Conservation (phyloP, 2,888 invertebrate species). For the Enchytraeus crypticus region DNA sequence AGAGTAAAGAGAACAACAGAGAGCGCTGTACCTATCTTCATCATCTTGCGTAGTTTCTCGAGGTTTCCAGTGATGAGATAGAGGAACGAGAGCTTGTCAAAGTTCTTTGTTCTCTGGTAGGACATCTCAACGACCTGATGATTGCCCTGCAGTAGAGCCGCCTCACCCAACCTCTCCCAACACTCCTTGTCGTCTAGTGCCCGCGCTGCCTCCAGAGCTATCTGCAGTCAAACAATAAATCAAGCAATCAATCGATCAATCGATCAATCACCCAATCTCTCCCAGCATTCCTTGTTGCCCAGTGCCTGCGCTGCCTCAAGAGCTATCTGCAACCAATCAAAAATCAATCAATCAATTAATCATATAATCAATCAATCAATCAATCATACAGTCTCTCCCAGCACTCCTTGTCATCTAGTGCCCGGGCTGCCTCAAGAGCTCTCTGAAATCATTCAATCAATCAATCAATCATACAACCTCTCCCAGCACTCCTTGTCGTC, state of each 20-base stretch:
- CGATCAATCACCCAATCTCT: conserved; percentile 81
- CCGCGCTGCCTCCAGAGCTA: conserved; percentile 87
- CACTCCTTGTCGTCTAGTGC: conserved; percentile 84
- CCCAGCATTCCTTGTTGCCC: conserved; percentile 92
- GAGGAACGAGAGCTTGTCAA: conserved; percentile 93
- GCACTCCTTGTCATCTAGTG: too few relatives aligned
- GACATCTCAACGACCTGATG: conserved; percentile 87
- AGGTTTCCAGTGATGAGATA: conserved; percentile 96
- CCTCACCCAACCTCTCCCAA: conserved; percentile 90
- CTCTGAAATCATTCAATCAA: too few relatives aligned
- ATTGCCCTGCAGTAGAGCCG: conserved; percentile 74
- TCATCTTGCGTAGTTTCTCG: conserved; percentile 95
- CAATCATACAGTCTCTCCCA: too few relatives aligned
- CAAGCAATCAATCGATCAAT: neutral
- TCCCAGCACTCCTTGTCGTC: too few relatives aligned
- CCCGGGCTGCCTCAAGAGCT: too few relatives aligned
- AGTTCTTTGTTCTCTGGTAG: conserved; percentile 97
- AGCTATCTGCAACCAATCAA: conserved; percentile 55
- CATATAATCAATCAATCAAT: too few relatives aligned
- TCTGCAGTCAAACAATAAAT: too few relatives aligned
- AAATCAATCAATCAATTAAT: too few relatives aligned
- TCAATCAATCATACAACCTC: too few relatives aligned
- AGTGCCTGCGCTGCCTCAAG: conserved; percentile 87
- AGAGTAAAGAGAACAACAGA: too few relatives aligned
- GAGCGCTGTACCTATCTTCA: conserved; percentile 83